Percentiles rank a stretch among this genome's conserved stretches.
Conservation (phyloP, 2,888 invertebrate species). For the Heteromurus nitidus region DNA sequence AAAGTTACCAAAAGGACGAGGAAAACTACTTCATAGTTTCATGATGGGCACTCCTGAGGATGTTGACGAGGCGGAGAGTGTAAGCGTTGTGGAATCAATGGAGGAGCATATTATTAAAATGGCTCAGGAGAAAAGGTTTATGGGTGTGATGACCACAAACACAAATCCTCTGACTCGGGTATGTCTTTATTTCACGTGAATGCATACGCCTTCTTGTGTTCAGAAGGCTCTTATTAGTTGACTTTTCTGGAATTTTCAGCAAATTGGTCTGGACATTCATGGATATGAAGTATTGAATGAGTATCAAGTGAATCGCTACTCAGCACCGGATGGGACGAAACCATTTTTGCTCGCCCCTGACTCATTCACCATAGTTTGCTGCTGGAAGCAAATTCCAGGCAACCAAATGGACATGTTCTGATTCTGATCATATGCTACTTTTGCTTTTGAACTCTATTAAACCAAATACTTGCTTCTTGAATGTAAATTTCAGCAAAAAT, state of each 20-base stretch:
- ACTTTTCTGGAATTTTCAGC: no score
- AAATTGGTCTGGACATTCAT: conserved; percentile 87
- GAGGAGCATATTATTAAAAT: conserved; percentile 84
- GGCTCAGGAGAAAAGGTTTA: conserved; percentile 81
- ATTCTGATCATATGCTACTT: neutral
- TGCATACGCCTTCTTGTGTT: conserved; percentile 21
- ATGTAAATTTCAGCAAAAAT: no score
- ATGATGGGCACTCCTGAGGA: conserved; percentile 84
- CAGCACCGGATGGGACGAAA: conserved; percentile 82
- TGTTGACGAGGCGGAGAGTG: conserved; percentile 84
- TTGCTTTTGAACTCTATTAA: no score
- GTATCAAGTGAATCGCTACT: conserved; percentile 88
- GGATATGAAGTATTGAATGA: conserved; percentile 86
- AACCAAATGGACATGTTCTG: conserved; percentile 58
- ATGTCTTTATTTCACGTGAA: neutral
- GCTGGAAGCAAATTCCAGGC: conserved; percentile 51
- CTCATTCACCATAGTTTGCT: conserved; percentile 40
- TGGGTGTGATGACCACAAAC: conserved; percentile 89
- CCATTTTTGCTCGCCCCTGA: conserved; percentile 84
- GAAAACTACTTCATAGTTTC: conserved; percentile 87
- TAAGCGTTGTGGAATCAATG: conserved; percentile 85
- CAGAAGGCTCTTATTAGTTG: no score
- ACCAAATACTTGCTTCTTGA: no score
- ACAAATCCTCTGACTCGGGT: conserved; percentile 86
- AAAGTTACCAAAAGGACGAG: conserved; percentile 79